Conservation (phyloP, 2,888 invertebrate species). For the Hydroisotoma schaefferi region DNA sequence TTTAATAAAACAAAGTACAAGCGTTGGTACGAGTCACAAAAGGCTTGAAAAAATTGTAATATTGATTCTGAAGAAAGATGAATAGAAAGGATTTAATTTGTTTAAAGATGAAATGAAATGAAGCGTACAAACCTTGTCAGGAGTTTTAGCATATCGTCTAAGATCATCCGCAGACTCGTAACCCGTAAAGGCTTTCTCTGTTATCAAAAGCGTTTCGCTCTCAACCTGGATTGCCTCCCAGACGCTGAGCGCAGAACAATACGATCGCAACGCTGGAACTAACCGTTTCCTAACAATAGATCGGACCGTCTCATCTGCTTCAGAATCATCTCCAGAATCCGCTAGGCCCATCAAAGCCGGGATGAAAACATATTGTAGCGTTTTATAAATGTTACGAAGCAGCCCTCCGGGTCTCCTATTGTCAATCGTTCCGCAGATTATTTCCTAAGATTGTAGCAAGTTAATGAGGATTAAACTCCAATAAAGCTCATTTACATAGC, state of each 20-base stretch:
- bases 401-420: slow-evolving; percentile 74
- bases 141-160: slow-evolving; percentile 63
- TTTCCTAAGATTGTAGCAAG: slow-evolving; percentile 48
- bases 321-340: slow-evolving; percentile 59
- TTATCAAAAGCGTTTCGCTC: slow-evolving; percentile 31
- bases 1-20: no score
- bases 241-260: slow-evolving; percentile 86
- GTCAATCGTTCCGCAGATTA: slow-evolving; percentile 76
- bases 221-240: slow-evolving; percentile 44
- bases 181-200: slow-evolving; percentile 43
- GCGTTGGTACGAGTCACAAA: no score
- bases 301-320: slow-evolving; percentile 73
- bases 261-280: slow-evolving; percentile 75
- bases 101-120: no score
- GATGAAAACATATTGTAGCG: slow-evolving; percentile 79
- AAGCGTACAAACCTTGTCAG: no score
- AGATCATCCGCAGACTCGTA: slow-evolving; percentile 59
- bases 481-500: no score
- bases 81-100: no score
- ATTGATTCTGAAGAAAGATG: no score
- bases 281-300: slow-evolving; percentile 79
- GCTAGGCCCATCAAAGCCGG: slow-evolving; percentile 71
- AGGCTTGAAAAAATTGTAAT: no score
- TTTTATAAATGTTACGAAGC: slow-evolving; percentile 73
- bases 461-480: background rate